Evolutionary conservation across 1,140 invertebrate species (phyloP).

Genomic region (Anthonomus grandis): DNA sequence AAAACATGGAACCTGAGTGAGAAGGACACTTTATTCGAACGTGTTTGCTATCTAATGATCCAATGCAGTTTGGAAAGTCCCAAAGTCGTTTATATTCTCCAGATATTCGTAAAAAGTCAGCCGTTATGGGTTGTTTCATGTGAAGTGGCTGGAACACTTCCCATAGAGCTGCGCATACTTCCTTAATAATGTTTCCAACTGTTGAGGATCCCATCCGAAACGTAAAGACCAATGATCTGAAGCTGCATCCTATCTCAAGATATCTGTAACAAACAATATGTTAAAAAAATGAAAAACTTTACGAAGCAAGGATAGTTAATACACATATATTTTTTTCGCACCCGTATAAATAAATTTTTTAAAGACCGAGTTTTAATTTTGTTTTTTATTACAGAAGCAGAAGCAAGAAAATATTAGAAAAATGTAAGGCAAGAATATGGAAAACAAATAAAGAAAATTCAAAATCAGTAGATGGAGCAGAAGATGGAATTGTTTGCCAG

Average conservation of each 20-base stretch:
- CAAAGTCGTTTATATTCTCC: constrained; percentile 44
- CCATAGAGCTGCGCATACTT: constrained; percentile 42
- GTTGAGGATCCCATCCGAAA: constrained; percentile 37
- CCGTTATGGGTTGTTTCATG: constrained; percentile 33
- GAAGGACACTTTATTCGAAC: constrained; percentile 40
- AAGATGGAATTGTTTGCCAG: too few species aligned
- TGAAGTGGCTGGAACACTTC: constrained; percentile 31
- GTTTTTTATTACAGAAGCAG: too few species aligned
- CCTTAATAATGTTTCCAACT: constrained; percentile 36
- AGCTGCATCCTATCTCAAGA: too few species aligned
- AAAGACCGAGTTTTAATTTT: too few species aligned
- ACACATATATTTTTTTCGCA: too few species aligned
- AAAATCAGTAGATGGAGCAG: too few species aligned
- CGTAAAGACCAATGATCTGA: constrained; percentile 36
- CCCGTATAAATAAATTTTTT: too few species aligned
- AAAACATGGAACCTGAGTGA: constrained; percentile 45
- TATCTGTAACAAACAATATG: constrained; percentile 30
- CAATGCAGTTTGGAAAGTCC: too few species aligned
- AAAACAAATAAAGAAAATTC: too few species aligned
- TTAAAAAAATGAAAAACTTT: constrained; percentile 17
- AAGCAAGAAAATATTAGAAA: too few species aligned
- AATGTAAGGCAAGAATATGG: too few species aligned
- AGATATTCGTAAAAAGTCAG: constrained; percentile 39
- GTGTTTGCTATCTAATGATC: constrained; percentile 51
- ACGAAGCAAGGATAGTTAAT: neutral